Base-by-base conservation (phyloP, 2,888 invertebrate genomes). In the Leptinotarsa tumamoca region DNA sequence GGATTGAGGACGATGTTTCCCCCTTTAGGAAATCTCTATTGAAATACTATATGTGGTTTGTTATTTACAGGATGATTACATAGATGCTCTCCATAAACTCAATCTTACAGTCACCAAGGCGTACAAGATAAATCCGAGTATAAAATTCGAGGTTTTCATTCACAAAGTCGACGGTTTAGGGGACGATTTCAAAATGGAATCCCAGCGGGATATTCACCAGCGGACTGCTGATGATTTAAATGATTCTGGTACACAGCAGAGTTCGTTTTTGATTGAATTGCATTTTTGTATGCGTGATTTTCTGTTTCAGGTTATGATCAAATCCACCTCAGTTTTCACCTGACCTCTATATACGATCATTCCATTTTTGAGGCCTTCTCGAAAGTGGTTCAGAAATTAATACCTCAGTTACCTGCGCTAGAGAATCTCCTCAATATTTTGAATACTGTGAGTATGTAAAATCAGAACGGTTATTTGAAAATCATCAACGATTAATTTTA, bases 321-420 rank as follows among this genome's bases (percentile, higher is more conserved):
- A 89, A 96, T 97, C 79, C 95, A 96, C 87, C 89, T 98, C 72
- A 96, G 96, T 86, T 98, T 98, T 90, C 98, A 99, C 88, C 90
- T 99, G 79, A 99, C 99, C 27, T 99, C 98, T 78, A 99, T 99
- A 82, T 99, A 99, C 88, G 99, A 99, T 89, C 99, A 99, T 89
- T 99, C 99, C 81, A 99, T 99, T 89, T 99, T 99, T 90, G 99
- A 99, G 90, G 99, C 99, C 15, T 99, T 99, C 90, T 98, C 98
- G 84, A 99, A 99, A 93, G 99, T 99, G 78, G 98, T 99, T 71
- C 99, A 99, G 89, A 99, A 99, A 89, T 90, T 99, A 79, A 99
- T 99, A 86, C 98, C 98, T 54, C 99, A 99, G 88, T 90, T 99
- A 84, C 97, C 98, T 51, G 97, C 98, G 3, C 90, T 99, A 87